phyloP scores from a whole-genome alignment of 2,888 invertebrate genomes.

The Odontocolon sp. region DNA sequence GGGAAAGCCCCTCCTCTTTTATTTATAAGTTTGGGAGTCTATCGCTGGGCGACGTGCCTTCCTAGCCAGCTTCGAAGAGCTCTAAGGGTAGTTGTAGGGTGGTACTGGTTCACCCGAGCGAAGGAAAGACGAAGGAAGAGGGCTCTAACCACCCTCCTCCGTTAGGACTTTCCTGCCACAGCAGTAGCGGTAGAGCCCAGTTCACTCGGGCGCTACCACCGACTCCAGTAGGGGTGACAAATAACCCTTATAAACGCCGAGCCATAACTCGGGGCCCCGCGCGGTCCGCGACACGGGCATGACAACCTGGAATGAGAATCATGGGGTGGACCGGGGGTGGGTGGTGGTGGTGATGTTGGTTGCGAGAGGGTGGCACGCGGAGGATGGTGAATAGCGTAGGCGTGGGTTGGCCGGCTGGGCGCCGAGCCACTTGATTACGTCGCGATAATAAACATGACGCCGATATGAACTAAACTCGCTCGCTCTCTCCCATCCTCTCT shows the following conservation, averaged over 20 bases:
- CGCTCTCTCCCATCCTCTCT: conserved; percentile 41
- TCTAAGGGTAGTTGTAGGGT: conserved; percentile 1
- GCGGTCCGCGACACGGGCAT: conserved; percentile 66
- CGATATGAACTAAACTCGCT: conserved; percentile 76
- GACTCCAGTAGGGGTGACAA: conserved; percentile 72
- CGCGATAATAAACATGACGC: conserved; percentile 78
- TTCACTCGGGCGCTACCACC: conserved; percentile 35
- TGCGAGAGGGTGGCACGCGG: conserved; percentile 46
- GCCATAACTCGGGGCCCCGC: conserved; percentile 68
- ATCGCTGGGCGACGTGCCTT: conserved; percentile 67
- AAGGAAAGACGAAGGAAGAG: conserved; percentile 52
- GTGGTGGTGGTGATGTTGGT: conserved; percentile 57
- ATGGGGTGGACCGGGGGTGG: conserved; percentile 64
- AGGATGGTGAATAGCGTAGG: conserved; percentile 49
- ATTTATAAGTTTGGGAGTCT: conserved; percentile 79
- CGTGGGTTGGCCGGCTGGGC: conserved; percentile 63
- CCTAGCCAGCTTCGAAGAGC: conserved; percentile 58
- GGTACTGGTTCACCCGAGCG: conserved; percentile 26
- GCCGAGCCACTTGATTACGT: conserved; percentile 77
- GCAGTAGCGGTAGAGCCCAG: conserved; percentile 49
- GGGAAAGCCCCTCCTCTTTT: conserved; percentile 73
- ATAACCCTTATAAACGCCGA: conserved; percentile 80
- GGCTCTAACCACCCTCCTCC: conserved; percentile 45
- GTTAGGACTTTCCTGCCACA: conserved; percentile 47
- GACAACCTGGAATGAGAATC: conserved; percentile 75